These are phyloP conservation scores for Dufourea novaeangliae DNA, from an alignment of 1,140 invertebrate species.

Conservation along the genomic window DNA sequence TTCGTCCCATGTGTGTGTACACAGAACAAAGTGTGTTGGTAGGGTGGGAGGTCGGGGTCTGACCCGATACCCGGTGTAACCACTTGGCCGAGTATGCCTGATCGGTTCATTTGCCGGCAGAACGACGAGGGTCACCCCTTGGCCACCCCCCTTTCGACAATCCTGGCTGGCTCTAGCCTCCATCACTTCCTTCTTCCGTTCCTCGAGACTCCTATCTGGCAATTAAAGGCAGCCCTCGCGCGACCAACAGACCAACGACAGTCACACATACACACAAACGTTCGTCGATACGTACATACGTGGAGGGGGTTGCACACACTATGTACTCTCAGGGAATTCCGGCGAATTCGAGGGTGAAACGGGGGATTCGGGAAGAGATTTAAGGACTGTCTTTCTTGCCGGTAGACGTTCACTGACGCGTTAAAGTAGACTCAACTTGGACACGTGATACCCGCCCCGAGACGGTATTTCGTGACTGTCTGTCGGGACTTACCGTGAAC, in stretches of 20 bases:
- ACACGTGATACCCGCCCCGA: slow-evolving; percentile 12
- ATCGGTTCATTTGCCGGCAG: slow-evolving; percentile 62
- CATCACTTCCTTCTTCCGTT: slow-evolving; percentile 48
- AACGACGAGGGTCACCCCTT: slow-evolving; percentile 27
- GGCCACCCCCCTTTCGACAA: slow-evolving; percentile 33
- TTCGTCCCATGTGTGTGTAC: slow-evolving; percentile 5
- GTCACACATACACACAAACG: neutral
- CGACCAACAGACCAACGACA: slow-evolving; percentile 1
- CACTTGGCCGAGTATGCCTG: slow-evolving; percentile 56
- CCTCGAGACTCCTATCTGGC: slow-evolving; percentile 40
- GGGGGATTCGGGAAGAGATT: slow-evolving; percentile 24
- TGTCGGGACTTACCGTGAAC: slow-evolving; percentile 2
- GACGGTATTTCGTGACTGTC: neutral
- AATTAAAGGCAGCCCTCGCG: slow-evolving; percentile 61
- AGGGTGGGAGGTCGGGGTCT: slow-evolving; percentile 10
- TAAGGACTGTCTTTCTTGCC: slow-evolving; percentile 52
- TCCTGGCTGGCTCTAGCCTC: slow-evolving; percentile 29
- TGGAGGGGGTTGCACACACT: neutral
- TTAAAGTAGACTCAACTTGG: slow-evolving; percentile 50
- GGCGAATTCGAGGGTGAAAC: slow-evolving; percentile 24
- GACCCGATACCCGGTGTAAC: slow-evolving; percentile 51
- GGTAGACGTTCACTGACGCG: slow-evolving; percentile 44
- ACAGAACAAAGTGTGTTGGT: slow-evolving; percentile 5
- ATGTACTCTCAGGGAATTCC: neutral
- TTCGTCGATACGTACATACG: slow-evolving; percentile 10